Conservation (phyloP, 2,888 invertebrate genomes). For the Ligdia adustata region DNA sequence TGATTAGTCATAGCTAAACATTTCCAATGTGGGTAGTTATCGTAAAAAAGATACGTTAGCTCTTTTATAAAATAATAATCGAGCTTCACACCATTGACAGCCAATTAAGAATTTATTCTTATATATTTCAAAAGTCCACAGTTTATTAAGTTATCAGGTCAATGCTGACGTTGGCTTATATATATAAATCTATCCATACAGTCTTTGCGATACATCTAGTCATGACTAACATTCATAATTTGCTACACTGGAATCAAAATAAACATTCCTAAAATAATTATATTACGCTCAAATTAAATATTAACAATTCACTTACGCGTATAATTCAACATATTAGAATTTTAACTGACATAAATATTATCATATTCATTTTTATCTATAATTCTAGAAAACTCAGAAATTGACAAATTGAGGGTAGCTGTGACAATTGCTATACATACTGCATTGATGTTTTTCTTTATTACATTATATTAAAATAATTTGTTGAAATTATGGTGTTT, state of each 20-base stretch:
- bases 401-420: constrained; percentile 19
- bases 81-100: no score
- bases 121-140: constrained; percentile 5
- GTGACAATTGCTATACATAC: neutral
- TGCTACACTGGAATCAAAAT: constrained; percentile 21
- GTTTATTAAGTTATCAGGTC: constrained; percentile 1
- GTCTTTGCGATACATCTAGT: constrained; percentile 38
- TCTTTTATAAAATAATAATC: no score
- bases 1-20: no score
- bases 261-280: constrained; percentile 17
- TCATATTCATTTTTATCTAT: constrained; percentile 3
- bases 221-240: constrained; percentile 30
- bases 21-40: no score
- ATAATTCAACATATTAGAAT: constrained; percentile 17
- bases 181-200: constrained; percentile 30
- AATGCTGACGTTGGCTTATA: constrained; percentile 11
- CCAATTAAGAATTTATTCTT: no score
- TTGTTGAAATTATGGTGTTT: no score
- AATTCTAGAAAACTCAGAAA: constrained; percentile 24
- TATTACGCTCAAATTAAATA: constrained; percentile 13
- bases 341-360: constrained; percentile 17
- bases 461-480: no score
- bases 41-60: no score
- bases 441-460: no score
- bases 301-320: constrained; percentile 24